A percentile compares a stretch with the other conserved stretches of the same genome.
phyloP scores from a whole-genome alignment of 1,140 invertebrate genomes.

The Drosophila aff. region DNA sequence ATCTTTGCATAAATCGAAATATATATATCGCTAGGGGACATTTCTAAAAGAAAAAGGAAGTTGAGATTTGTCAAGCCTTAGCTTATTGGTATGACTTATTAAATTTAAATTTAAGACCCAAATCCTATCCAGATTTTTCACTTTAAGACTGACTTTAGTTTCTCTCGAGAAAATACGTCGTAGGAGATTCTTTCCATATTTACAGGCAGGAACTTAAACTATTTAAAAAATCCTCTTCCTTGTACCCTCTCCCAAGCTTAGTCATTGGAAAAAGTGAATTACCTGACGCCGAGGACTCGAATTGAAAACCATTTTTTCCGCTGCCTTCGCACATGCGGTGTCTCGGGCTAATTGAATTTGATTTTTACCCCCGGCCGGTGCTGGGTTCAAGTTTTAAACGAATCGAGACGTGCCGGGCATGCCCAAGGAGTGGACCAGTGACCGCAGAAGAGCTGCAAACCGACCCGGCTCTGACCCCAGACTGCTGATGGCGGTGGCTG shows the following conservation, averaged over 20 bases:
- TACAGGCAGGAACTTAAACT: no score
- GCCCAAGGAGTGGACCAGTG: conserved; percentile 20
- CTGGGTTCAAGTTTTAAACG: conserved; percentile 64
- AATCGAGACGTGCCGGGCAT: conserved; percentile 68
- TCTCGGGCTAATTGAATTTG: conserved; percentile 72
- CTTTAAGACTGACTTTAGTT: background rate
- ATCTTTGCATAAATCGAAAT: conserved; percentile 57
- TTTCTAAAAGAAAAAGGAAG: background rate
- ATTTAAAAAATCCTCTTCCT: background rate
- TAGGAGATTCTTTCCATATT: background rate
- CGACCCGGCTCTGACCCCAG: conserved; percentile 6
- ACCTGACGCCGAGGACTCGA: conserved; percentile 11
- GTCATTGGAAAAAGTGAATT: conserved; percentile 10
- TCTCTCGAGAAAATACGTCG: no score
- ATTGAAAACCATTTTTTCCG: conserved; percentile 61
- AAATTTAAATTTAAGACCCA: background rate
- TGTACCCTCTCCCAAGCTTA: background rate
- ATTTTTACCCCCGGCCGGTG: conserved; percentile 53
- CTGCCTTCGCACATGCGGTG: conserved; percentile 33
- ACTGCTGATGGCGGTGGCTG: background rate
- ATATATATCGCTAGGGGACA: background rate
- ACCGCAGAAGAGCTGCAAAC: conserved; percentile 37
- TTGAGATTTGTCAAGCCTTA: conserved; percentile 3
- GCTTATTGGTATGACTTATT: background rate
- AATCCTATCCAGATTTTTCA: background rate